Base-by-base conservation (phyloP, 2,797 vertebrate species). In the Spondyliosoma cantharus region DNA sequence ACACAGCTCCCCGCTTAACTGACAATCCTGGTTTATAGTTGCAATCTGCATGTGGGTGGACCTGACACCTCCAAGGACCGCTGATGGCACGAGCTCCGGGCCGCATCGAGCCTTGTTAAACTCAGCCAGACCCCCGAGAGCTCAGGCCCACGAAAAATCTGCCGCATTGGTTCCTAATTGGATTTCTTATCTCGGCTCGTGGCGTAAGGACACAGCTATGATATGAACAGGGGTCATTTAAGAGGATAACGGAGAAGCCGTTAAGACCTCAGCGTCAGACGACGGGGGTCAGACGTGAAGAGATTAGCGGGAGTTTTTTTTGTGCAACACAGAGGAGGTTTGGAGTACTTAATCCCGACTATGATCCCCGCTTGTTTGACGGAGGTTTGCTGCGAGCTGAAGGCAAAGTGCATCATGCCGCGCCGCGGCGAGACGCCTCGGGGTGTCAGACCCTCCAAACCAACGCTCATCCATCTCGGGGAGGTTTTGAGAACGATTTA, bases 21-120 rank as follows among this genome's bases (percentile, higher is more conserved):
- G 74, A 83, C 72, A 63, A 53, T 48, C 27, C 68, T 52, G 8
- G n/a, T 79, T 68, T 61, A 67, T 65, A 22, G 67, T 70, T 24
- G 74, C 76, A 19, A 70, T 84, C 85, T 86, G 86, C 72, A 76
- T 37, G 88, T 82, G 88, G 88, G 87, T 57, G 88, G 88, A 86
- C 68, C 87, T 58, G 83, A 91, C 89, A 81, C 81, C 65, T 90
- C 74, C 71, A 49, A 77, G 60, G 83, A 45, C 58, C 20, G n/a
- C 43, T 22, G 42, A 27, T 59, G 81, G 76, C 87, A 80, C 5
- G 5, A 49, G 74, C 76, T 61, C 42, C 46, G 3, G 83, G 74
- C 74, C 20, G 54, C 75, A 43, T 70, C 46, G 68, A 16, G 76
- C 63, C 72, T 74, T 25, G 77, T 76, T 88, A 76, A 81, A 82